These are phyloP conservation scores for Pleuronectes platessa DNA, from an alignment of 2,113 vertebrate genomes.

Conservation along the genomic window DNA sequence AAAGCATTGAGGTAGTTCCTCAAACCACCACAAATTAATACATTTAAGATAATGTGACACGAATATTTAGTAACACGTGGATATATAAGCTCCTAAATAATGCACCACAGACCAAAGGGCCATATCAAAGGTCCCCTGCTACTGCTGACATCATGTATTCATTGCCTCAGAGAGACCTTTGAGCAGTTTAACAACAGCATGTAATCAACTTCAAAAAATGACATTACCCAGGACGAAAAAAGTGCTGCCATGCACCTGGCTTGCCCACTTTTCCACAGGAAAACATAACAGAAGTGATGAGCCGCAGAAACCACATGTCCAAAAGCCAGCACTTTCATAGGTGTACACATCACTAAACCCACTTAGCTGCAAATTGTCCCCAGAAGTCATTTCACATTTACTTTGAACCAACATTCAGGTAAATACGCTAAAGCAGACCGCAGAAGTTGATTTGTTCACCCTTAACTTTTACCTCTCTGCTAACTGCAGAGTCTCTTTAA, in stretches of 20 bases:
- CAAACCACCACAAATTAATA: no score
- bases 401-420: slow-evolving; percentile 30
- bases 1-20: no score
- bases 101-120: not conserved
- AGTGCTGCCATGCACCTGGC: slow-evolving; percentile 3
- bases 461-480: slow-evolving; percentile 9
- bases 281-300: not conserved
- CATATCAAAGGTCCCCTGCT: slow-evolving; percentile 13
- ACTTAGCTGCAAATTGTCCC: not conserved
- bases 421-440: slow-evolving; percentile 2
- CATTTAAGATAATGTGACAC: not conserved
- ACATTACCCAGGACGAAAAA: not conserved
- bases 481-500: slow-evolving; percentile 24
- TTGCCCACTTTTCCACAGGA: not conserved
- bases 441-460: not conserved
- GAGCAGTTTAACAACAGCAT: slow-evolving; percentile 25
- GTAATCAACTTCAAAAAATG: not conserved
- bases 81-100: not conserved
- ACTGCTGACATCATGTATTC: slow-evolving; percentile 23
- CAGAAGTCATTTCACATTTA: slow-evolving; percentile 21
- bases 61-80: not conserved
- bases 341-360: not conserved
- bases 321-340: not conserved
- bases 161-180: slow-evolving; percentile 42
- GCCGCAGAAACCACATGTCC: not conserved